Evolutionary conservation across 2,113 vertebrate species (phyloP), one percentile per base, ranked within the genome.

Genomic region (Neomonachus schauinslandi): DNA sequence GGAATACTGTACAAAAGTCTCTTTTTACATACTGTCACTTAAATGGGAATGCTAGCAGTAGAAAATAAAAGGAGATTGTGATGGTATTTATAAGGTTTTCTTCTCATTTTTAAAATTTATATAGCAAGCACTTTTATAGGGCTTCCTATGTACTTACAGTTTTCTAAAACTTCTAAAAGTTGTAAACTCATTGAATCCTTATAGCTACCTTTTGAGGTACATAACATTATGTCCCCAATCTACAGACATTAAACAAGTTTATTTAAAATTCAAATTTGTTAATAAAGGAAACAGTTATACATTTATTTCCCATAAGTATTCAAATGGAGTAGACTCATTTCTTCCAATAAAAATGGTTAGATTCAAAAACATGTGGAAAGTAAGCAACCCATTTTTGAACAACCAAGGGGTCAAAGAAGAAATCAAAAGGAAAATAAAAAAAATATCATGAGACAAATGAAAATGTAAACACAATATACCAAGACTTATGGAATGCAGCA

Each of bases 221-320:
- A 49, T 85, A 63, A 24, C 46, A 31, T 55, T 88, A 87, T 92
- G 90, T 69, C 4, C 19, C 13, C 36, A 90, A 26, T 53, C 42
- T 83, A 74, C 7, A 94, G 86, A 53, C 26, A 86, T 67, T 83
- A 77, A 77, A 36, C 5, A 80, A 49, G 31, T 76, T 81, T 84
- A 28, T 71, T 91, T 71, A 76, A 69, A 89, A 69, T 86, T 81
- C 31, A 86, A 79, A 74, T 95, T 59, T 97, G 55, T 95, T 94
- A 89, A 92, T 33, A 53, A 67, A 63, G 24, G 46, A 28, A 94
- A 31, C 4, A 24, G 49, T 84, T 91, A 65, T 5, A 18, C 63
- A 26, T 89, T 89, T 80, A 42, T 79, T 22, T 94, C 51, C 22
- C 61, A 67, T 95, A 31, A 74, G 77, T 76, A 65, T 77, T 94